Base-by-base conservation (phyloP, 2,888 invertebrate genomes). In the Xylophagus ater region DNA sequence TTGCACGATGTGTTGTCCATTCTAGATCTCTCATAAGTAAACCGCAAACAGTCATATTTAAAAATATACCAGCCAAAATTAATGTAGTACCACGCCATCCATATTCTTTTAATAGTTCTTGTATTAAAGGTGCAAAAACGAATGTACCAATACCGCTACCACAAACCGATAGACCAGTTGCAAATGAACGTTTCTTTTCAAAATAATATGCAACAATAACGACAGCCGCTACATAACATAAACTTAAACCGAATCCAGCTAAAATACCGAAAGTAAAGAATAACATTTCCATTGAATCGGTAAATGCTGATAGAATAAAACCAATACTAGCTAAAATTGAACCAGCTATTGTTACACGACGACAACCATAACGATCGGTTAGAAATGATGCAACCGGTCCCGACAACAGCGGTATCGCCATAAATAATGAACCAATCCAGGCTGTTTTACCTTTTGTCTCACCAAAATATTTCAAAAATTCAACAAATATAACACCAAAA, bases 131-230 rank as follows among this genome's bases (percentile, higher is more conserved):
- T 7, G 87, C 84, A 57, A 88, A 87, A 40, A 88, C 72, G 58
- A 87, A 86, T 1, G 89, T 89, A 4, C 89, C 89, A 44, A 87
- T 84, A 14, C 88, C 88, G 51, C 84, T 84, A 3, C 89, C 88
- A 61, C 86, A 87, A 1, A 87, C 86, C 1, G 86, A 82, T 35
- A 88, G 68, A 1, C 88, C 87, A 9, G 88, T 89, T 5, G 89
- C 90, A 46, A 88, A 73, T 0, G 86, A 85, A 42, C 87, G 71
- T 55, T 73, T 77, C 60, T 81, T 81, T 54, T 88, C 86, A 59
- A 90, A 90, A 60, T 88, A 89, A 59, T 87, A 88, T 2, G 88
- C 87, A 20, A 90, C 88, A 49, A 86, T 84, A 3, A 89, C 88
- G 5, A 89, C 86, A 1, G 88, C 86, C n/a, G 87, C 81, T 35